phyloP scores from a whole-genome alignment of 2,888 invertebrate genomes.

The Oasisia sp. region DNA sequence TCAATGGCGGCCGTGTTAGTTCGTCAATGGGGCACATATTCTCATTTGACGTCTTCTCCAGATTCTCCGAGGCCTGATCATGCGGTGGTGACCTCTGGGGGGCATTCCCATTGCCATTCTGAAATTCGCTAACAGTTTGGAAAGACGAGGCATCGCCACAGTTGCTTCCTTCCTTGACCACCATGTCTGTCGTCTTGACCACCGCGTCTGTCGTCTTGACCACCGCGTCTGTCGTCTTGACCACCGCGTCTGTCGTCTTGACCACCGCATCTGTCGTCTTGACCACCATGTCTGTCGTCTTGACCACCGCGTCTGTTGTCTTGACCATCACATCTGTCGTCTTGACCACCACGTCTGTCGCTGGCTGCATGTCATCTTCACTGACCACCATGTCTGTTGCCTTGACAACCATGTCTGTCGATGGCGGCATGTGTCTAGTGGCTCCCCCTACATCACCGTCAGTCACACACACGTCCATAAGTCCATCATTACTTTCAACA shows the following conservation, averaged over 20 bases:
- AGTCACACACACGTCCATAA: background rate
- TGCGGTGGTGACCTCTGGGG: background rate
- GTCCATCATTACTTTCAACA: background rate
- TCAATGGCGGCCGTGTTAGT: background rate
- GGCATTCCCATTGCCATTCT: background rate
- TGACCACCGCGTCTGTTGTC: too few species aligned
- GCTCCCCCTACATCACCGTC: background rate
- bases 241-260: too few species aligned
- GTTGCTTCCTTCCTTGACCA: too few species aligned
- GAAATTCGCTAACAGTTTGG: background rate
- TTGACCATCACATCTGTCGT: too few species aligned
- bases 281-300: too few species aligned
- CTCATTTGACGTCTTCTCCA: background rate
- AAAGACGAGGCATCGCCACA: too few species aligned
- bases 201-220: too few species aligned
- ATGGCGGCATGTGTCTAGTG: background rate
- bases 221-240: too few species aligned
- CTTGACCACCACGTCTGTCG: too few species aligned
- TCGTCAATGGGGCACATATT: background rate
- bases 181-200: too few species aligned
- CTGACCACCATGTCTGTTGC: background rate
- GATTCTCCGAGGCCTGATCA: background rate
- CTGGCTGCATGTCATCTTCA: too few species aligned
- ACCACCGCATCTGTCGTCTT: too few species aligned
- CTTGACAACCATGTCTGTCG: background rate